These are phyloP conservation scores for Puma concolor DNA, from an alignment of 2,113 vertebrate genomes.

Conservation along the genomic window DNA sequence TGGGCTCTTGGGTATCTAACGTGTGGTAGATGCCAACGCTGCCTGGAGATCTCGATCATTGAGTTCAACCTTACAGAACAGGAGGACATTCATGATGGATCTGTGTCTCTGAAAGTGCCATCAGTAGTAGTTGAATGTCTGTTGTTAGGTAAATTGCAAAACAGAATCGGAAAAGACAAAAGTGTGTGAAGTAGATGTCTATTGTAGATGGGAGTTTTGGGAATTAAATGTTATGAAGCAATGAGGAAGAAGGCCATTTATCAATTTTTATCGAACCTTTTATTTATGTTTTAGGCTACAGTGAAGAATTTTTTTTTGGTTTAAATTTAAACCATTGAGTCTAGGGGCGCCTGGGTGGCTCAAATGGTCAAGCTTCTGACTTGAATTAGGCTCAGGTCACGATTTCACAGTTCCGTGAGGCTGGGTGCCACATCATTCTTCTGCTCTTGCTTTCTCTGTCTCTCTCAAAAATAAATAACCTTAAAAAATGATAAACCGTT, in stretches of 20 bases:
- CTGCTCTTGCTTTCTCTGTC: too few relatives aligned
- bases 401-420: too few relatives aligned
- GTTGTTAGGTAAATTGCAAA: background rate
- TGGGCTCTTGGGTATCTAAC: background rate
- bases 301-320: background rate
- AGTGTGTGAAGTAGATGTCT: background rate
- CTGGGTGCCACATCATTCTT: too few relatives aligned
- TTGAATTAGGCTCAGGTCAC: too few relatives aligned
- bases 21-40: rapidly evolving
- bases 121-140: background rate
- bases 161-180: background rate
- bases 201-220: background rate
- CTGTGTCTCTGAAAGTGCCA: background rate
- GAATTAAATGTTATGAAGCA: background rate
- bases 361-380: too few relatives aligned
- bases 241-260: background rate
- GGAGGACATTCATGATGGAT: background rate
- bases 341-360: background rate
- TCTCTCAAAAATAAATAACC: too few relatives aligned
- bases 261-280: background rate
- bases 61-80: background rate
- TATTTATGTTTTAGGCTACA: background rate
- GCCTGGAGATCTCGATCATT: background rate
- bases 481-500: too few relatives aligned
- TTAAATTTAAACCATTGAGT: background rate